Evolutionary conservation across 2,888 invertebrate genomes (phyloP).

Genomic region (Dioctria rufipes): DNA sequence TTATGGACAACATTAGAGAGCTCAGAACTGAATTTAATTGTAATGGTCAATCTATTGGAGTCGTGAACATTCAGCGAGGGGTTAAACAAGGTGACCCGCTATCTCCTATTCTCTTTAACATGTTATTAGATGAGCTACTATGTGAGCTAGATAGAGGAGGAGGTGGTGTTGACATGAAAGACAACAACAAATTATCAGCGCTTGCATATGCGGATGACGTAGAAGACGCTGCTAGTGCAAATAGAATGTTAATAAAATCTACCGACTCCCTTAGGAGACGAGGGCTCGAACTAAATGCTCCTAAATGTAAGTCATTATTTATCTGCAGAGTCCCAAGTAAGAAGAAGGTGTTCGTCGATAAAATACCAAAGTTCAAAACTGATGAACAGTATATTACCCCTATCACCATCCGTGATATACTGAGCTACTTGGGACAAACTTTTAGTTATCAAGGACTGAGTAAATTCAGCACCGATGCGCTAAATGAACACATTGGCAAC

Average conservation of each 20-base stretch:
- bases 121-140: conserved; percentile 15
- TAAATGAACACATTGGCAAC: no score
- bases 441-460: no score
- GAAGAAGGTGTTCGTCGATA: not conserved
- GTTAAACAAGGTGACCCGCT: conserved; percentile 44
- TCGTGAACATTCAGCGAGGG: not conserved
- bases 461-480: no score
- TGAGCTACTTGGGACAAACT: no score
- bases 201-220: conserved; percentile 35
- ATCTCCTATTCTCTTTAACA: conserved; percentile 25
- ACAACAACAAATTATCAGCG: not conserved
- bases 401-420: no score
- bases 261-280: no score
- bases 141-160: not conserved
- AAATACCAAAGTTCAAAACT: not conserved
- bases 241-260: no score
- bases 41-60: no score
- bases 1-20: no score
- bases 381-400: not conserved
- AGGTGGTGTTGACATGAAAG: not conserved
- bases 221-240: no score
- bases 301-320: not conserved
- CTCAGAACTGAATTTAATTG: no score
- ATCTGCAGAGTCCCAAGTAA: not conserved
- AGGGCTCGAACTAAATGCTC: conserved; percentile 14